phyloP scores from a whole-genome alignment of 2,113 vertebrate genomes.

The Psettodes erumei region DNA sequence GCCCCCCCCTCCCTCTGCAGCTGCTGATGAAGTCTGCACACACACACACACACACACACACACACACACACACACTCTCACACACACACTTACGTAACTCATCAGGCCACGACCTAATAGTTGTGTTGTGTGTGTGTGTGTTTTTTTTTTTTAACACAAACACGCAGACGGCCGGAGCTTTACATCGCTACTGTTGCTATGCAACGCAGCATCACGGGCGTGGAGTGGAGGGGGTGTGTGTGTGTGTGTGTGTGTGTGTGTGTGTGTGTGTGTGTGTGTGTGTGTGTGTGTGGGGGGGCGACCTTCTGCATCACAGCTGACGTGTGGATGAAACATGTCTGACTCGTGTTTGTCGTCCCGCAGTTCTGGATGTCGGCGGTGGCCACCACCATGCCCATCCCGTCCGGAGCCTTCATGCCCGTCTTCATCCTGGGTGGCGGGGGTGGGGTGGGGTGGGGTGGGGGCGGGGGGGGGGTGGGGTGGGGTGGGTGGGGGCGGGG shows the following conservation, averaged over 20 bases:
- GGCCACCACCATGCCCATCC: conserved; percentile 95
- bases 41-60: no score
- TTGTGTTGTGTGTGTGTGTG: no score
- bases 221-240: no score
- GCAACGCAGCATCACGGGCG: conserved; percentile 21
- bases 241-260: no score
- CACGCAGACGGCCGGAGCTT: background rate
- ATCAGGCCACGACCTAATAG: background rate
- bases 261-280: no score
- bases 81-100: conserved; percentile 31
- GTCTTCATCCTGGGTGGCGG: conserved; percentile 96
- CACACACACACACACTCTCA: background rate
- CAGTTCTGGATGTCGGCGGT: conserved; percentile 97
- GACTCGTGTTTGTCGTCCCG: background rate
- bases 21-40: conserved; percentile 58
- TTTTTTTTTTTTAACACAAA: conserved; percentile 3
- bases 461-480: no score
- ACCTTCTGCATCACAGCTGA: no score
- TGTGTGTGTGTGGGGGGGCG: no score
- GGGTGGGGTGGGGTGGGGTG: no score
- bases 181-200: conserved; percentile 19
- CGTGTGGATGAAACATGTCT: no score
- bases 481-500: no score
- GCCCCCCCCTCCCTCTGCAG: no score
- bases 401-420: conserved; percentile 96